Base-by-base conservation (phyloP, 2,888 invertebrate species). In the Limnephilus rhombicus region DNA sequence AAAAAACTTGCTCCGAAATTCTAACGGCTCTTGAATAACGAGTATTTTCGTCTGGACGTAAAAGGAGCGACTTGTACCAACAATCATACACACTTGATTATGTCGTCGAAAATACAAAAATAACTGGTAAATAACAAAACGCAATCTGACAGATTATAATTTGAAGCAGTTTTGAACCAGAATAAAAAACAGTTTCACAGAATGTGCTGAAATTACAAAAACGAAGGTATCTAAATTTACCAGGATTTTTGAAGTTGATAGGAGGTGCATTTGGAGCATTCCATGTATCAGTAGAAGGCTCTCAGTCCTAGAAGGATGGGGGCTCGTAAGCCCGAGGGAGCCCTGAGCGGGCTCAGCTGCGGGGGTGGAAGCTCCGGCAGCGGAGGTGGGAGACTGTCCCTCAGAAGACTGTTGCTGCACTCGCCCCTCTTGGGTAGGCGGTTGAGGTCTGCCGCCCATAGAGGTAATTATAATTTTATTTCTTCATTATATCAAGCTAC, bases 351-450 rank as follows among this genome's bases (percentile, higher is more conserved):
- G 90, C 96, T 96, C 93, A 85, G 89, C 91, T 94, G 94, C 18
- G 95, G 95, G 86, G 95, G 96, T 94, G 95, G 96, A 94, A 95
- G 96, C 94, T 96, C 96, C 95, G 96, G 96, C 94, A 95, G 96
- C 85, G 94, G 94, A 93, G 96, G 96, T 92, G 94, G 96, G 93
- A 96, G 97, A 94, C 97, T 97, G 96, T 98, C 98, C 34, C 95
- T 98, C 82, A 96, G 98, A 87, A 96, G 97, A 93, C 95, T 98
- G 93, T 96, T 98, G 92, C 97, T 98, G 92, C 97, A 97, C 94
- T 97, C 97, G 95, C 98, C 98, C 4, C 96, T 98, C 34, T 96
- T 97, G 91, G 97, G 97, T 80, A 96, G 97, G 90, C 96, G 97
- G 94, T 96, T 97, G 45, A 85, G 93, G 41, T 92, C 92, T n/a